Evolutionary conservation across 2,888 invertebrate genomes (phyloP), one percentile per base, ranked within the genome.

Genomic region (Drosophila fulvimacula): DNA sequence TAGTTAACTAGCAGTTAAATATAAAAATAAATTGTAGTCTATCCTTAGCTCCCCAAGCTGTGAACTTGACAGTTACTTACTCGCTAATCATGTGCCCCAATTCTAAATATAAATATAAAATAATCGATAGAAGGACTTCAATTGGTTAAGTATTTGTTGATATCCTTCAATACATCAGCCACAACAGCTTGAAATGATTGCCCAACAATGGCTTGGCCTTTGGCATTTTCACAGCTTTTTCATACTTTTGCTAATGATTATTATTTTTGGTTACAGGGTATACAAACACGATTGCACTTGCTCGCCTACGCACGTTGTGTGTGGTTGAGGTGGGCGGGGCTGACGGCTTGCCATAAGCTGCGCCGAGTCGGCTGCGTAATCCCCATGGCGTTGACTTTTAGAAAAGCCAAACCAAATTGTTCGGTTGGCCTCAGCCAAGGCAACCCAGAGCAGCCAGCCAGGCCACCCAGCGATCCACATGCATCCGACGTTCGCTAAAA

Each of bases 371-470:
- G 39, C 49, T 55, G 51, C 52, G 55, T 70, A 57, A 58, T 21
- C 57, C 72, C 41, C 56, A 52, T 36, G 42, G 52, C 65, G 68
- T 58, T 74, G 69, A 65, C 85, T 84, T 71, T 68, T 77, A 51
- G 65, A 85, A 75, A 88, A 69, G 80, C 80, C 67, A 61, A 68
- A 68, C 80, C 75, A 82, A 81, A 88, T 82, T 82, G 80, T 73
- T 82, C 46, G 82, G 88, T 76, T 57, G 69, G 76, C 69, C 84
- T 65, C 84, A 78, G 53, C 56, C 46, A 30, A 48, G 46, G 46
- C 46, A 48, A 10, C 17, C 27, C 27, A 11, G 46, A 78, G 15
- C 34, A 21, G 11, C 3, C 17, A 27, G 42, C 30, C 24, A 42
- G 7, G 5, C 41, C 38, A 3, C 38, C 11, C 15, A 24, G 15